Conservation (phyloP, 2,797 vertebrate species). For the Zalophus californianus region DNA sequence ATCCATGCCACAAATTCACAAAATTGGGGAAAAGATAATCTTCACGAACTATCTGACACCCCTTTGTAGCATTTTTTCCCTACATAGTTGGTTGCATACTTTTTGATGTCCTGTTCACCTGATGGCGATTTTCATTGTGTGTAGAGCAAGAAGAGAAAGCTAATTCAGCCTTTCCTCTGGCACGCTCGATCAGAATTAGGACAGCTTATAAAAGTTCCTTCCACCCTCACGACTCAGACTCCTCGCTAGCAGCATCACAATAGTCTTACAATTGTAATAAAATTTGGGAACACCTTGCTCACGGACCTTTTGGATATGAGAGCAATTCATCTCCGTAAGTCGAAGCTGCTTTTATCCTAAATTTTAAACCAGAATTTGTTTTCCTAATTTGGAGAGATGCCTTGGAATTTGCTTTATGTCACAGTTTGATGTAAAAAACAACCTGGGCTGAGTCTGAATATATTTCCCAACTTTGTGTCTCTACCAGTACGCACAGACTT, state of each 20-base stretch:
- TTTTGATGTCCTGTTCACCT: neutral
- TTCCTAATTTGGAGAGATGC: neutral
- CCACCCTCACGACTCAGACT: neutral
- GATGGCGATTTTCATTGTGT: neutral
- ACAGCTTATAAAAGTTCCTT: neutral
- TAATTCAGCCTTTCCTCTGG: neutral
- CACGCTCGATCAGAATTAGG: neutral
- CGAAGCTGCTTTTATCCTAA: neutral
- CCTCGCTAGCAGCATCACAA: neutral
- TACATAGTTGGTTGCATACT: neutral
- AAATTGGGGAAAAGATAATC: neutral
- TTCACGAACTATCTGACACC: neutral
- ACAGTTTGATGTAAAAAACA: neutral
- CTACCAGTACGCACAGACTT: fast-evolving
- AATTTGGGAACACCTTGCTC: neutral
- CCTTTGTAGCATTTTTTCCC: neutral
- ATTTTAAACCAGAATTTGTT: neutral
- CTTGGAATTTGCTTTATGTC: neutral
- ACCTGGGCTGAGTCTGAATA: neutral
- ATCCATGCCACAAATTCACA: neutral
- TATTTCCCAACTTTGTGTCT: neutral
- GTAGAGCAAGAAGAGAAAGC: neutral
- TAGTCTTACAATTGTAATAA: neutral
- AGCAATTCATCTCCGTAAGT: neutral
- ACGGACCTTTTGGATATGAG: neutral